Evolutionary conservation across 1,140 invertebrate species (phyloP), one percentile per base, ranked within the genome.

Genomic region (Sinella curviseta): DNA sequence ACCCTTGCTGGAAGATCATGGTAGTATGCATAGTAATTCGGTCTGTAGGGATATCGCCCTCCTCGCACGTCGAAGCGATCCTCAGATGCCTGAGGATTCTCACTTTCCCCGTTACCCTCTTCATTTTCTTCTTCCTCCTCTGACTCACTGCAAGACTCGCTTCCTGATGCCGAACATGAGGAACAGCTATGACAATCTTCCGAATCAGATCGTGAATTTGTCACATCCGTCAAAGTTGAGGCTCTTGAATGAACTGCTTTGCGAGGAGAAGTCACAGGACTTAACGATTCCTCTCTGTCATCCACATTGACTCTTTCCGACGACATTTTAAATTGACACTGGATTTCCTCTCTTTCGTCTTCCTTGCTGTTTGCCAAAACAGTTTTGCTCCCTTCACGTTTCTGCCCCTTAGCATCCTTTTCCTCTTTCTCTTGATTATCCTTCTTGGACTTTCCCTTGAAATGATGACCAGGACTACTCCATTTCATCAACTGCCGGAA

Each of bases 401-500:
- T 60, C 24, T 60, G 8, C 12, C 4, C 57, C 24, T 60, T 60
- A 4, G 8, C 57, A n/a, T 60, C 24, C 24, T 60, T 3, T 26
- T n/a, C 14, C 57, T 60, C 24, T 26, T 48, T 17, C 39, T 8
- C 39, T 48, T 8, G 17, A 8, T 48, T 48, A 8, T 48, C 4
- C 39, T 48, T 48, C 17, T 60, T 60, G 14, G 57, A 60, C 24
- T 60, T 60, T 48, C 39, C 76, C 20, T 35, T 70, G 39, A 76
- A 77, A 28, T 78, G 67, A 16, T 34, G 67, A 36, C 33, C 70
- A 16, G 79, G 82, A 77, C 78, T 80, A 17, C 81, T 74, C 81
- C 82, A 82, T 57, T 82, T 82, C 16, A 78, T 78, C 33, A 82
- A 75, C 35, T 81, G 77, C 0, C 82, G 79, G 65, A 82, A 81